Percentiles rank a stretch among this genome's conserved stretches.
Conservation (phyloP, 2,888 invertebrate genomes). For the Noctua fimbriata region DNA sequence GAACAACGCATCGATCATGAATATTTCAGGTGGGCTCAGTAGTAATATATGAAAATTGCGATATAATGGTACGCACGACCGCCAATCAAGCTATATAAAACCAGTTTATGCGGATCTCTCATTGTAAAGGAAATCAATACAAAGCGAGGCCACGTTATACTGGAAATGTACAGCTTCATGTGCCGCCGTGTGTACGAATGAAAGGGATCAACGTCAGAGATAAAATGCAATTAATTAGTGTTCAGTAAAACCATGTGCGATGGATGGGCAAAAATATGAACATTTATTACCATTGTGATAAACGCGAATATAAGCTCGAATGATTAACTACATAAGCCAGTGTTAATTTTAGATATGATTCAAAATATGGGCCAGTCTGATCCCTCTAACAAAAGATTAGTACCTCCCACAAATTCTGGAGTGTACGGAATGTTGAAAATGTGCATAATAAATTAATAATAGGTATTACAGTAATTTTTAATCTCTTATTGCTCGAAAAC, state of each 20-base stretch:
- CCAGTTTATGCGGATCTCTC: too few species aligned
- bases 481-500: neutral
- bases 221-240: constrained; percentile 57
- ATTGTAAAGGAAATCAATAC: too few species aligned
- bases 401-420: neutral
- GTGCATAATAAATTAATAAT: too few species aligned
- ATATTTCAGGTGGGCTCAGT: constrained; percentile 17
- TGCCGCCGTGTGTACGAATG: too few species aligned
- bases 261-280: constrained; percentile 42
- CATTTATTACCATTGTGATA: constrained; percentile 33
- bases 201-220: constrained; percentile 39
- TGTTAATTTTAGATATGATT: constrained; percentile 35
- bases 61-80: constrained; percentile 13
- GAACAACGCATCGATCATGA: constrained; percentile 25
- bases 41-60: constrained; percentile 28
- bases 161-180: too few species aligned
- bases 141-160: too few species aligned
- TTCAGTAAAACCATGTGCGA: constrained; percentile 35
- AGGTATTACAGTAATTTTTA: too few species aligned
- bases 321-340: constrained; percentile 32
- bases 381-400: neutral
- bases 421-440: neutral
- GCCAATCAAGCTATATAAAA: too few species aligned
- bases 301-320: constrained; percentile 21
- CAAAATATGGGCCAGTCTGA: constrained; percentile 22